These are phyloP conservation scores for Choristoneura rosaceana DNA, from an alignment of 2,888 invertebrate species.

Conservation along the genomic window DNA sequence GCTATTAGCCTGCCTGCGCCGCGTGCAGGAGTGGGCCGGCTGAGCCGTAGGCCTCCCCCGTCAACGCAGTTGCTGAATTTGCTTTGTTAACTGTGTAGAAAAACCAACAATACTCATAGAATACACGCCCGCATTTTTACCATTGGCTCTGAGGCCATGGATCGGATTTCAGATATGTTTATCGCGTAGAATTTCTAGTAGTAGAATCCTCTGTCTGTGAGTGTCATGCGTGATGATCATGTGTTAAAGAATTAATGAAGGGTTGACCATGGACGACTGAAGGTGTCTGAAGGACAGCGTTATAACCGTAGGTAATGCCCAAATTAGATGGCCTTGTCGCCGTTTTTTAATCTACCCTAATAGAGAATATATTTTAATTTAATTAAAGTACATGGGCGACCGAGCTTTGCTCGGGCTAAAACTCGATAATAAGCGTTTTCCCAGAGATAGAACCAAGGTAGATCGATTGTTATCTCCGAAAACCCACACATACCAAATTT, in stretches of 20 bases:
- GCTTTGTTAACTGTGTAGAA: constrained; percentile 13
- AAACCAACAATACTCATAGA: constrained; percentile 1
- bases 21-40: not conserved
- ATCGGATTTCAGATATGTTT: constrained; percentile 1
- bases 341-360: not conserved
- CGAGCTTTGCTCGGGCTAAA: no score
- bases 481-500: no score
- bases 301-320: not conserved
- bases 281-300: not conserved
- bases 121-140: not conserved
- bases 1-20: constrained; percentile 60
- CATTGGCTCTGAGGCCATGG: not conserved
- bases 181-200: not conserved
- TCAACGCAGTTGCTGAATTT: constrained; percentile 9
- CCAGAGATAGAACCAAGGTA: no score
- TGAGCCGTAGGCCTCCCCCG: constrained; percentile 1
- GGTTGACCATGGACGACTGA: not conserved
- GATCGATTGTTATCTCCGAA: no score
- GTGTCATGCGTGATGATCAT: not conserved
- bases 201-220: not conserved
- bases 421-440: no score
- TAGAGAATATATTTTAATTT: not conserved
- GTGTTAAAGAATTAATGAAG: not conserved
- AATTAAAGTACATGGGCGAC: not conserved
- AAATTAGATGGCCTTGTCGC: not conserved